Evolutionary conservation across 2,113 vertebrate species (phyloP).

Genomic region (Ophthalmolycus amberensis): DNA sequence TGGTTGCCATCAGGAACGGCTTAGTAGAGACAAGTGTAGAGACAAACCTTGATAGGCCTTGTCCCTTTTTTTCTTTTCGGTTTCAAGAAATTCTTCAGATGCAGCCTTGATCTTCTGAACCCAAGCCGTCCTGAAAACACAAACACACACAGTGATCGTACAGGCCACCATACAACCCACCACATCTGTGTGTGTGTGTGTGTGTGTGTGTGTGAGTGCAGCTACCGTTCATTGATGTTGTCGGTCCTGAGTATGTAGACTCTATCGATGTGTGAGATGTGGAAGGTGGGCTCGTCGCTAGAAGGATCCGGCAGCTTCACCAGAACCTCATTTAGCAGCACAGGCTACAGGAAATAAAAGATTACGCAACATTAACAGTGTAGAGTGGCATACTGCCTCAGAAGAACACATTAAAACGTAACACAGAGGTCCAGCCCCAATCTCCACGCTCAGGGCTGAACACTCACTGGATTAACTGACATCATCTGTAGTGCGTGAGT

Average conservation of each 20-base stretch:
- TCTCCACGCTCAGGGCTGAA: neutral
- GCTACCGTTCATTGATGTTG: conserved; percentile 95
- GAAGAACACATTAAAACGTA: neutral
- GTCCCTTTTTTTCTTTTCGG: conserved; percentile 93
- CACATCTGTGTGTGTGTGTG: neutral
- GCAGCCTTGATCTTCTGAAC: conserved; percentile 97
- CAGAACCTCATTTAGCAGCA: conserved; percentile 96
- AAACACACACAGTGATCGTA: conserved; percentile 7
- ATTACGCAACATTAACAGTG: neutral
- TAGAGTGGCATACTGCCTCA: neutral
- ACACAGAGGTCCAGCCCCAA: neutral
- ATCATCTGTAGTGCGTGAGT: neutral
- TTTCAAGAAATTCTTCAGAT: conserved; percentile 93
- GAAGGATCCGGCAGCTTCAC: conserved; percentile 96
- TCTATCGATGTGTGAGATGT: conserved; percentile 96
- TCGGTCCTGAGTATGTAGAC: conserved; percentile 94
- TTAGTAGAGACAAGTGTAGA: neutral
- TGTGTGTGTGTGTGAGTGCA: neutral
- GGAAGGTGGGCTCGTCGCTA: conserved; percentile 94
- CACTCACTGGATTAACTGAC: neutral
- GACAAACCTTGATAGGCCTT: conserved; percentile 92
- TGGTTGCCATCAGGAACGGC: neutral
- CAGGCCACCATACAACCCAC: neutral
- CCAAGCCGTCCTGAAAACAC: conserved; percentile 90
- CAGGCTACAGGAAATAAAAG: conserved; percentile 82